Evolutionary conservation across 2,797 vertebrate species (phyloP).

Genomic region (Myotis planiceps): DNA sequence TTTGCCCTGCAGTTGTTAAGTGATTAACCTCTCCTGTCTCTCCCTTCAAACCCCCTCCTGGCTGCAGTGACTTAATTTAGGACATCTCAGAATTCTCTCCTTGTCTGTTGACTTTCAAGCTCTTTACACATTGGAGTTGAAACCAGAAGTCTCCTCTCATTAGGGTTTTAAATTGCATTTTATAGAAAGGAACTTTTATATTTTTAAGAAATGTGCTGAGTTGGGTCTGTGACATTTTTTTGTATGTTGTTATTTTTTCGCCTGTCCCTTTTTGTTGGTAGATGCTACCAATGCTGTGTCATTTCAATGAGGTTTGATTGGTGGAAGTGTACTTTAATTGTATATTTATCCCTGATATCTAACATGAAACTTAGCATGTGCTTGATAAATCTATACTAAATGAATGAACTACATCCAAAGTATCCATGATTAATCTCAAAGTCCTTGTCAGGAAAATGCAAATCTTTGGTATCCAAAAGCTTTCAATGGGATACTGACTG

Average conservation of each 20-base stretch:
- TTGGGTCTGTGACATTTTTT: neutral
- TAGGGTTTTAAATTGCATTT: neutral
- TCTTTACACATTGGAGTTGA: neutral
- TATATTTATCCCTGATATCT: neutral
- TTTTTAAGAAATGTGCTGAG: neutral
- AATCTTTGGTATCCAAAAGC: neutral
- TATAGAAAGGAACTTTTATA: neutral
- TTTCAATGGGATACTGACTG: neutral
- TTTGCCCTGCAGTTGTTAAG: neutral
- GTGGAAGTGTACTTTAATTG: neutral
- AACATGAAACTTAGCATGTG: neutral
- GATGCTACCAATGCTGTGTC: neutral
- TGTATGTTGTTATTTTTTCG: neutral
- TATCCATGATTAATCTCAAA: slow-evolving; percentile 13
- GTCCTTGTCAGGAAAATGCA: neutral
- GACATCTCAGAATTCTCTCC: neutral
- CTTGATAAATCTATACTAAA: neutral
- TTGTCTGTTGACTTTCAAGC: neutral
- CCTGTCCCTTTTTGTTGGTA: neutral
- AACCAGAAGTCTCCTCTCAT: neutral
- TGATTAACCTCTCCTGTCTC: neutral
- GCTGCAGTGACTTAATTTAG: neutral
- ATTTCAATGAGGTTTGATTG: neutral
- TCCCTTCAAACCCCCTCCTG: neutral
- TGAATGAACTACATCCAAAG: neutral